Percentiles rank a stretch among this genome's conserved stretches.
phyloP scores from a whole-genome alignment of 2,888 invertebrate species.

The Lacanobia oleracea region DNA sequence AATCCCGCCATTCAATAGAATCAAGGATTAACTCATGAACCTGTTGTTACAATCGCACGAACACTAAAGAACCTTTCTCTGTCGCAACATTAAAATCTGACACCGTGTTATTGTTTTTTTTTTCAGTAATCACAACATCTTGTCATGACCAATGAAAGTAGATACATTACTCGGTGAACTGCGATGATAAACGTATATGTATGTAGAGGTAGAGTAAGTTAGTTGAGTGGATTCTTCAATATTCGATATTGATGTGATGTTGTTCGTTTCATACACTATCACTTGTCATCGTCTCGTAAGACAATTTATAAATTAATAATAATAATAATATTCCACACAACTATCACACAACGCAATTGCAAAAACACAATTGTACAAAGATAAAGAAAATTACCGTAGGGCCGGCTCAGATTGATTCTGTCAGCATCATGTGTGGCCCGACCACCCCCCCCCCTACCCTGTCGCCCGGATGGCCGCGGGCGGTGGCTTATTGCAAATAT shows the following conservation, averaged over 20 bases:
- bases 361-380: background rate
- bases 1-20: background rate
- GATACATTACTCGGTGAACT: background rate
- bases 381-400: background rate
- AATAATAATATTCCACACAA: no score
- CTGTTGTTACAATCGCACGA: background rate
- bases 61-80: background rate
- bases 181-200: no score
- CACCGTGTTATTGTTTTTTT: background rate
- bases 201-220: background rate
- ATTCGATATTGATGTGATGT: background rate
- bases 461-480: background rate
- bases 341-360: no score
- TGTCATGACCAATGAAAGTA: background rate
- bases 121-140: no score
- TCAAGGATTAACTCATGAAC: background rate
- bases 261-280: background rate
- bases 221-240: background rate
- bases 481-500: constrained; percentile 54
- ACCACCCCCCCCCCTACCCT: background rate
- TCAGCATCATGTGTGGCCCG: constrained; percentile 3
- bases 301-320: background rate
- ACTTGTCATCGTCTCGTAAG: constrained; percentile 1
- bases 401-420: constrained; percentile 18
- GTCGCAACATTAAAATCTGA: background rate